phyloP scores from a whole-genome alignment of 2,888 invertebrate species.

The Spisula solida region DNA sequence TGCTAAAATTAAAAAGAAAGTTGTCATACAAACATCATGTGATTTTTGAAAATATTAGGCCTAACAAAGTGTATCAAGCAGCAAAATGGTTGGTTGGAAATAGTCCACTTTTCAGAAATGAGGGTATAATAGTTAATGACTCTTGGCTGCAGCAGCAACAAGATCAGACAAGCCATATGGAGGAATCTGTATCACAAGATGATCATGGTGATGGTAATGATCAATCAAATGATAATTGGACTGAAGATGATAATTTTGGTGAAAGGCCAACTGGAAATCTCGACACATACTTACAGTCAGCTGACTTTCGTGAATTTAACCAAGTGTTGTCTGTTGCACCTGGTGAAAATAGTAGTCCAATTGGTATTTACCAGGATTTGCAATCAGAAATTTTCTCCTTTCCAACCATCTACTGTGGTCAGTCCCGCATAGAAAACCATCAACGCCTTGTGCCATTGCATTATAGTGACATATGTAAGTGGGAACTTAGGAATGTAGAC shows the following conservation, averaged over 20 bases:
- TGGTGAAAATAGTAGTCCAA: background rate
- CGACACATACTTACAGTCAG: slow-evolving; percentile 49
- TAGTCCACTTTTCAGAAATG: slow-evolving; percentile 37
- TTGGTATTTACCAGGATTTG: background rate
- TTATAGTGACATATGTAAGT: background rate
- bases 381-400: background rate
- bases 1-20: slow-evolving; percentile 68
- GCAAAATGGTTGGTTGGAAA: slow-evolving; percentile 62
- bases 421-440: background rate
- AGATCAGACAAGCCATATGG: background rate
- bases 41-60: slow-evolving; percentile 64
- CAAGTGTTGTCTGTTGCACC: background rate
- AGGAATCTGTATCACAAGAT: background rate
- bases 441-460: background rate
- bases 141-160: background rate
- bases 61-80: slow-evolving; percentile 62
- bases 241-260: slow-evolving; percentile 38
- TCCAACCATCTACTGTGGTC: background rate
- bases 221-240: slow-evolving; percentile 24
- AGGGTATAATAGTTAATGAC: background rate
- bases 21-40: slow-evolving; percentile 57
- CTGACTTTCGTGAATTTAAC: background rate
- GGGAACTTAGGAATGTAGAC: slow-evolving; percentile 50
- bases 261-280: slow-evolving; percentile 31
- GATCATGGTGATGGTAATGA: background rate